Evolutionary conservation across 2,113 vertebrate genomes (phyloP).

Genomic region (Hyla sarda): DNA sequence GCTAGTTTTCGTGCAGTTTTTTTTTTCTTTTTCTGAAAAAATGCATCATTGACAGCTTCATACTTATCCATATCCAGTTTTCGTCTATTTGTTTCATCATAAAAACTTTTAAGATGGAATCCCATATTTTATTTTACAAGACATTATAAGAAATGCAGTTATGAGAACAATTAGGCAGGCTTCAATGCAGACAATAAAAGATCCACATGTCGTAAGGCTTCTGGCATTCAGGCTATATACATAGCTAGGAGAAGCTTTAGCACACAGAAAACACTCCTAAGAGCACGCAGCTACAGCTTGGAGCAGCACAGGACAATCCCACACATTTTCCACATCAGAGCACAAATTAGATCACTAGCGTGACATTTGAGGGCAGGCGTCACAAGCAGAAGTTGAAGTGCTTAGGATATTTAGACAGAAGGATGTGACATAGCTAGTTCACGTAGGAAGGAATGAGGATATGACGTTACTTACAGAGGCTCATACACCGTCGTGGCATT

Average conservation of each 20-base stretch:
- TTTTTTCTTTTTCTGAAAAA: too few species aligned
- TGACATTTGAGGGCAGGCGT: constrained; percentile 11
- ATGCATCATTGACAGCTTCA: background rate
- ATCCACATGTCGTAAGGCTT: background rate
- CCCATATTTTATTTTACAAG: background rate
- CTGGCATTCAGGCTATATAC: background rate
- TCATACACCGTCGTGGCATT: constrained; percentile 23
- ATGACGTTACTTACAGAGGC: constrained; percentile 49
- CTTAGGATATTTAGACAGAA: constrained; percentile 13
- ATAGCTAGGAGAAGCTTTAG: background rate
- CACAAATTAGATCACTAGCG: constrained; percentile 14
- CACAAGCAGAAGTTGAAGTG: background rate
- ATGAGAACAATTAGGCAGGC: background rate
- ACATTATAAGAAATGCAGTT: background rate
- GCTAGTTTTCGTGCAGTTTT: too few species aligned
- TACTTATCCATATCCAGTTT: background rate
- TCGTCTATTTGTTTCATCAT: too few species aligned
- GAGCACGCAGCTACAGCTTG: background rate
- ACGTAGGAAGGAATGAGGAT: constrained; percentile 47
- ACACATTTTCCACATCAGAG: constrained; percentile 15
- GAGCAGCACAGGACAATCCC: constrained; percentile 1
- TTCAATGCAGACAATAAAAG: background rate
- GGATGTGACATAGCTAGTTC: constrained; percentile 33
- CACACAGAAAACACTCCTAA: background rate
- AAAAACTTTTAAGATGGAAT: too few species aligned